A percentile compares a stretch with the other conserved stretches of the same genome.
Conservation (phyloP, 2,888 invertebrate genomes). For the Leptopilina drosophilae region DNA sequence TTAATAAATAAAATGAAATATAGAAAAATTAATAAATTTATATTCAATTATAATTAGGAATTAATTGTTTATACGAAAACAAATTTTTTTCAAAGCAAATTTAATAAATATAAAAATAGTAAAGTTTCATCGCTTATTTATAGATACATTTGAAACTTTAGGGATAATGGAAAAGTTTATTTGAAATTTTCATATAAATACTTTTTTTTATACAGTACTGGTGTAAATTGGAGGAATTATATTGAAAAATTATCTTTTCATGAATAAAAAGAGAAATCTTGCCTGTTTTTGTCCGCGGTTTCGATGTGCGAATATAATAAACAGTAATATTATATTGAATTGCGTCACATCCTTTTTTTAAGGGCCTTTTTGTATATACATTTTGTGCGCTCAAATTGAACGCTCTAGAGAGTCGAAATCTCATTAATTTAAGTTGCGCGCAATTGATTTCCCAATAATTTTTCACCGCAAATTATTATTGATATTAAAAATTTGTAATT, state of each 20-base stretch:
- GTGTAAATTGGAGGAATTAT: not conserved
- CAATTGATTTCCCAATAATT: slow-evolving; percentile 41
- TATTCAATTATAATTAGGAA: too few relatives aligned
- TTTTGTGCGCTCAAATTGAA: not conserved
- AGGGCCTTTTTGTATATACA: not conserved
- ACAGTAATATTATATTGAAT: slow-evolving; percentile 29
- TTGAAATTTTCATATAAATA: too few relatives aligned
- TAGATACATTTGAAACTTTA: too few relatives aligned
- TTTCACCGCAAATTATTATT: slow-evolving; percentile 36
- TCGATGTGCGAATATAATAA: not conserved
- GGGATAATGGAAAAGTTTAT: too few relatives aligned
- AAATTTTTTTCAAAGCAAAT: too few relatives aligned
- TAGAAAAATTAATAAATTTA: too few relatives aligned
- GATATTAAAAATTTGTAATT: slow-evolving; percentile 19
- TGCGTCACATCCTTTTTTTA: not conserved
- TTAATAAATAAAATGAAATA: too few relatives aligned
- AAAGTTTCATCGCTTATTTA: too few relatives aligned
- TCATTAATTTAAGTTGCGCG: slow-evolving; percentile 27
- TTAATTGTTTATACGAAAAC: too few relatives aligned
- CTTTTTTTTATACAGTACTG: too few relatives aligned
- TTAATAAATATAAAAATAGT: too few relatives aligned
- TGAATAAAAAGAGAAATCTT: slow-evolving; percentile 31
- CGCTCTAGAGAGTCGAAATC: slow-evolving; percentile 13
- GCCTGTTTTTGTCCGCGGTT: not conserved
- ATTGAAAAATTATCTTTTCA: not conserved